Percentiles rank a stretch among this genome's conserved stretches.
These are phyloP conservation scores for Lordiphosa fenestrarum DNA, from an alignment of 2,888 invertebrate genomes.

Conservation along the genomic window DNA sequence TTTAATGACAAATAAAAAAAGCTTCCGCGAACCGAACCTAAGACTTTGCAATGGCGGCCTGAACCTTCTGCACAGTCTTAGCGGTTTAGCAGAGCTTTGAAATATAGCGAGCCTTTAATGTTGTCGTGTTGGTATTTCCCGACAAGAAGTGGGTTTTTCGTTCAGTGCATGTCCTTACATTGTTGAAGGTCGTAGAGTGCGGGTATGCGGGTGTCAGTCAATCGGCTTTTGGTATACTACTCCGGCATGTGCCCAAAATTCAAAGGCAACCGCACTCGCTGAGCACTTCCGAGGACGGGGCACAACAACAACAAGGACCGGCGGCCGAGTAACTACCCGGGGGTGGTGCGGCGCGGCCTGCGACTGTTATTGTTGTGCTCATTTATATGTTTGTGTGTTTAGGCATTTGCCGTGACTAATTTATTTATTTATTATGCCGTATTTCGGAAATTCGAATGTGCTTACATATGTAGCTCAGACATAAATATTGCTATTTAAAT, in stretches of 20 bases:
- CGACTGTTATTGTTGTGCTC: constrained; percentile 11
- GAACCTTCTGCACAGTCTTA: too few species aligned
- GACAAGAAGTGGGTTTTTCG: neutral
- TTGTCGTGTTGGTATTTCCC: too few species aligned
- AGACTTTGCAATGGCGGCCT: too few species aligned
- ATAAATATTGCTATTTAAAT: constrained; percentile 29
- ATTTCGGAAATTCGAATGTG: constrained; percentile 14
- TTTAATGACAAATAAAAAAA: too few species aligned
- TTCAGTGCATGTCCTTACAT: neutral
- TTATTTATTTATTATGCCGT: constrained; percentile 26
- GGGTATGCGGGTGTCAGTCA: constrained; percentile 8
- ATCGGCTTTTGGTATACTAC: constrained; percentile 5
- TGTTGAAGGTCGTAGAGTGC: neutral
- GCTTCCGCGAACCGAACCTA: too few species aligned
- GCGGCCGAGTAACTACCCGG: neutral
- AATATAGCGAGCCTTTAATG: too few species aligned
- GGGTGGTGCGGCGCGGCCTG: neutral
- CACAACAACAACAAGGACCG: too few species aligned
- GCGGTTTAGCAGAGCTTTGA: too few species aligned
- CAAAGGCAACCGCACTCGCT: constrained; percentile 8
- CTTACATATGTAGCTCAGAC: constrained; percentile 10
- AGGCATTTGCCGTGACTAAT: constrained; percentile 18
- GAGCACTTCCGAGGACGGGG: neutral
- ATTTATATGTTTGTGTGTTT: constrained; percentile 16
- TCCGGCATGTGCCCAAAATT: constrained; percentile 11